A percentile compares a stretch with the other conserved stretches of the same genome.
Evolutionary conservation across 2,797 vertebrate species (phyloP).

Genomic region (Synaphobranchus kaupii): DNA sequence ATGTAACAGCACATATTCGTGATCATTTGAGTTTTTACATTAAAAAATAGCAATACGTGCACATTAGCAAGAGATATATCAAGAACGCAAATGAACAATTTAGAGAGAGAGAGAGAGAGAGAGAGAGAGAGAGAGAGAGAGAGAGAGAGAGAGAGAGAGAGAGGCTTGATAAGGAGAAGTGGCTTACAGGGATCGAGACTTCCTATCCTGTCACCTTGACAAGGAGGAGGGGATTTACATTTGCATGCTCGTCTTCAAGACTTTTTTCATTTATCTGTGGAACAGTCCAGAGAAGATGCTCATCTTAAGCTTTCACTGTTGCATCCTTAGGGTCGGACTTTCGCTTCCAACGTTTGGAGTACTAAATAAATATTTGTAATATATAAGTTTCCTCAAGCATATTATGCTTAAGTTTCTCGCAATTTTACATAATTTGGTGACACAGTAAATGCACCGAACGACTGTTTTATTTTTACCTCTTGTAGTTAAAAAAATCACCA

Average conservation of each 20-base stretch:
- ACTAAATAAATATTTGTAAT: not conserved
- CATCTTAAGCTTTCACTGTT: not conserved
- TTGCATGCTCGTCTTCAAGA: not conserved
- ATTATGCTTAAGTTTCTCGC: not conserved
- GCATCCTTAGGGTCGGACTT: conserved; percentile 4
- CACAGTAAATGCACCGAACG: not conserved
- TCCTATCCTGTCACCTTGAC: conserved; percentile 15
- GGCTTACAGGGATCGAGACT: not conserved
- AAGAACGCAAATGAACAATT: not conserved
- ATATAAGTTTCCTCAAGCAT: conserved; percentile 2
- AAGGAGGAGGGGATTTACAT: not conserved
- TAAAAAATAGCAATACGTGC: not conserved
- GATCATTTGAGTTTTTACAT: no score
- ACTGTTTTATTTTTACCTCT: not conserved
- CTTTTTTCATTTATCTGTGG: conserved; percentile 15
- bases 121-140: conserved; percentile 17
- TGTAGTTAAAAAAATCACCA: not conserved
- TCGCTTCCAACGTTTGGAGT: not conserved
- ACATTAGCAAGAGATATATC: not conserved
- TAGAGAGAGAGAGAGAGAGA: not conserved
- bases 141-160: conserved; percentile 29
- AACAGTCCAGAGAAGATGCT: conserved; percentile 19
- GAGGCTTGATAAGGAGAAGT: conserved; percentile 8
- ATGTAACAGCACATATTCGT: no score
- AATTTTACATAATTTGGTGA: not conserved